A percentile compares a stretch with the other conserved stretches of the same genome.
These are phyloP conservation scores for Ferrisia virgata DNA, from an alignment of 2,888 invertebrate genomes.

Conservation along the genomic window DNA sequence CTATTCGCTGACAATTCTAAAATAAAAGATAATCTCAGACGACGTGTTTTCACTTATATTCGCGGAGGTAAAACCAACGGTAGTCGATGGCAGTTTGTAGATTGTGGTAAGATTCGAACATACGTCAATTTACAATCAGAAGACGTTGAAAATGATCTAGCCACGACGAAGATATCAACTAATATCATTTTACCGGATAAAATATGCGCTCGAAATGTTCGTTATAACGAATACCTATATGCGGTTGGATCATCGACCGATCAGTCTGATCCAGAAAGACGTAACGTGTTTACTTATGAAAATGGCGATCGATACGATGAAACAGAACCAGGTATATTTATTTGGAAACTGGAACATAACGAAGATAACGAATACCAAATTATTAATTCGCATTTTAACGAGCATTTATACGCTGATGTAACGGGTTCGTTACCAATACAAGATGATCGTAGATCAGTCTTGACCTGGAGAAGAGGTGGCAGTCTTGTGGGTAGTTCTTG, in stretches of 20 bases:
- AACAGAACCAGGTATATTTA: background rate
- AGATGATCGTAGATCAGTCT: background rate
- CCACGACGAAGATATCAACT: too few species aligned
- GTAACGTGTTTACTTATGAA: background rate
- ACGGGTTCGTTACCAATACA: too few species aligned
- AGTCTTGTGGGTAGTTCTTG: background rate
- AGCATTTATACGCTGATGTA: background rate
- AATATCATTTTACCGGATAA: too few species aligned
- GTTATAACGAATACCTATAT: background rate
- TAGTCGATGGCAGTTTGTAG: background rate
- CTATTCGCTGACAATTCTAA: background rate
- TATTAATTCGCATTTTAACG: background rate
- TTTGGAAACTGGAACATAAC: background rate
- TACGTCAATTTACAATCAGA: too few species aligned
- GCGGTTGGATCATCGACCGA: background rate
- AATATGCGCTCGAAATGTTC: background rate
- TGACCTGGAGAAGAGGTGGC: background rate
- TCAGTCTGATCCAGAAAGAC: background rate
- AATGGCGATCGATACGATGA: background rate
- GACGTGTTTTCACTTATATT: background rate
- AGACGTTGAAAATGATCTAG: too few species aligned
- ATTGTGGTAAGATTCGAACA: background rate
- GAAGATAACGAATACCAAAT: background rate
- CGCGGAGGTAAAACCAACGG: background rate
- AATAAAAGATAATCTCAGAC: background rate